Evolutionary conservation across 2,888 invertebrate genomes (phyloP).

Genomic region (Sabatieria punctata): DNA sequence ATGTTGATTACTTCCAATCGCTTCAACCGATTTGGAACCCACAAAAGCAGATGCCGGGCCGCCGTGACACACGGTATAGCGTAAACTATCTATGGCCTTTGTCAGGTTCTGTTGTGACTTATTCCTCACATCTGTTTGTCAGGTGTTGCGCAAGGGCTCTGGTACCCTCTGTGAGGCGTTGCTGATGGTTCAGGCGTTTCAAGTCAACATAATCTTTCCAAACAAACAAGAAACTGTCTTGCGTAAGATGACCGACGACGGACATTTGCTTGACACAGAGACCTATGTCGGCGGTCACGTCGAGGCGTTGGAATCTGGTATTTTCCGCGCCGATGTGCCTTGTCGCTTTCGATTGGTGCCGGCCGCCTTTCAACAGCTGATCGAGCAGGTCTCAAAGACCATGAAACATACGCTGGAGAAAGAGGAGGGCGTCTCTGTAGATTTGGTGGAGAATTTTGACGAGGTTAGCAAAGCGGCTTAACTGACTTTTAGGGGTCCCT

Average conservation of each 20-base stretch:
- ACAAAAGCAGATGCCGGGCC: too few species aligned
- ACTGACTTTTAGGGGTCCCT: too few species aligned
- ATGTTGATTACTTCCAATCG: too few species aligned
- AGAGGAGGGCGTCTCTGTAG: conserved; percentile 76
- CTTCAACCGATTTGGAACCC: too few species aligned
- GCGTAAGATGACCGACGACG: conserved; percentile 66
- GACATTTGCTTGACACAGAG: conserved; percentile 83
- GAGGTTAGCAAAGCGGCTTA: conserved; percentile 50
- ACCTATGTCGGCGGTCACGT: conserved; percentile 99
- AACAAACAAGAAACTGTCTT: conserved; percentile 57
- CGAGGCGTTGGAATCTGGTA: conserved; percentile 91
- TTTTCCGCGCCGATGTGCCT: conserved; percentile 88
- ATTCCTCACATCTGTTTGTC: too few species aligned
- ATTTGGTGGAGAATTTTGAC: conserved; percentile 61
- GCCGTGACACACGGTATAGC: too few species aligned
- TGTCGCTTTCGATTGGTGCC: conserved; percentile 45
- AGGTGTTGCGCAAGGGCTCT: conserved; percentile 85
- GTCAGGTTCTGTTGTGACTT: too few species aligned
- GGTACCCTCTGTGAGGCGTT: conserved; percentile 92
- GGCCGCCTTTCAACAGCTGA: conserved; percentile 58
- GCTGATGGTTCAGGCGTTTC: conserved; percentile 92
- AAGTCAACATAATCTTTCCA: conserved; percentile 87
- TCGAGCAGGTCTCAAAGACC: conserved; percentile 59
- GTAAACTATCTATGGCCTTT: too few species aligned
- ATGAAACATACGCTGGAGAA: conserved; percentile 71